Base-by-base conservation (phyloP, 2,797 vertebrate species). In the Typhlichthys eigenmanni region DNA sequence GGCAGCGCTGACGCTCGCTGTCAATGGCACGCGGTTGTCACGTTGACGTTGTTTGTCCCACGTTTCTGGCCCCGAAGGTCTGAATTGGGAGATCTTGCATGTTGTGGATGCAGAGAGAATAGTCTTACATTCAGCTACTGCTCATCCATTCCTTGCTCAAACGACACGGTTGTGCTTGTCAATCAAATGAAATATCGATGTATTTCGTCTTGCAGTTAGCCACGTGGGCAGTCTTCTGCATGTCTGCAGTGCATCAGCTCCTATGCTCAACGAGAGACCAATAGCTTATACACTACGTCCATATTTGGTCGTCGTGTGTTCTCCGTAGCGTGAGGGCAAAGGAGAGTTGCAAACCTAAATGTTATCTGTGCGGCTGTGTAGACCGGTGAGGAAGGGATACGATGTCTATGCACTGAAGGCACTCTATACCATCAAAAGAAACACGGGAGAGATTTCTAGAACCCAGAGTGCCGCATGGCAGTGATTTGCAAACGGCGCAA, bases 401-500 rank as follows among this genome's bases (percentile, higher is more conserved):
- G 34, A 38, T 9, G 8, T 24, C 34, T 6, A 9, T 38, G 34
- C 34, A 38, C 1, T 7, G 34, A 38, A 38, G 34, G 34, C 34
- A 9, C 34, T 38, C 6, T 38, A 38, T 6, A 38, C 4, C 34
- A 38, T 38, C 47, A 62, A 52, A 17, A 47, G 5, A 0, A 5
- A 17, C 13, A 17, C 13, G 43, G 0, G 1, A 7, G 17, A 55
- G 1, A 19, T 50, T 72, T 62, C 24, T 17, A 14, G 38, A 71
- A 50, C 32, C 55, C 58, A 60, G 62, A 51, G 29, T 0, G 0
- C 58, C 47, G 59, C 13, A 14, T 60, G 56, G 43, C 49, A 24
- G 57, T 55, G 47, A 51, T 67, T 64, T 70, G 52, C 19, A 72
- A 55, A 60, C 50, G 66, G 64, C 34, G 0, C 32, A 5, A 50